Base-by-base conservation (phyloP, 1,140 invertebrate genomes). In the Trachymyrmex cornetzi region DNA sequence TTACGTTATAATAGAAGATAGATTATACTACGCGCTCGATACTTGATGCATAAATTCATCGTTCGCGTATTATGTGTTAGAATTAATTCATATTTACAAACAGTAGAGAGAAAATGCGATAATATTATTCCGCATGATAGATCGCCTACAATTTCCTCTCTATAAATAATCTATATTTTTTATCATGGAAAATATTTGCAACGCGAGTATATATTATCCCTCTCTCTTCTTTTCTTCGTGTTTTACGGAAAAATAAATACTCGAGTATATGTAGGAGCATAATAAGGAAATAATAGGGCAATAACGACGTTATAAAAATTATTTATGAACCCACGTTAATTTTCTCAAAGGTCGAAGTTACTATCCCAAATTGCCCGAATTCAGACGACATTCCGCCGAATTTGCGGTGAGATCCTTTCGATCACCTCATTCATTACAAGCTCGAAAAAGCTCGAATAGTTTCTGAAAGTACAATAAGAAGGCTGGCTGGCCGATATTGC, bases 1-100 rank as follows among this genome's bases (percentile, higher is more conserved):
- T 6, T 34, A 34, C 16, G 7, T 38, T 77, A 77, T 44, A 77
- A 79, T 66, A 53, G 61, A 64, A 66, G 77, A 79, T 79, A 79
- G 50, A 79, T 66, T 38, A 79, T 38, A 79, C 59, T 66, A 34
- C 22, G 19, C 19, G 44, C 38, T 44, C 38, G n/a, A 30, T 48
- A 66, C 44, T 66, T 66, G 14, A 79, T 79, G 61, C 38, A 66
- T 79, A 66, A 66, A 66, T 79, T 30, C 24, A 66, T 66, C 22
- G 44, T 79, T 79, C 19, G 1, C 2, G 59, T 64, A 34, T 66
- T 66, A 50, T n/a, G 44, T 38, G n/a, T 44, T 48, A 19, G 34
- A 61, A 77, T 77, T 63, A 79, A 79, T 79, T 79, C 12, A 66
- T 79, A 48, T 66, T 50, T 50, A 44, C 50, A 66, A 79, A 79